Conservation (phyloP, 2,888 invertebrate species). For the Diplazon laetatorius region DNA sequence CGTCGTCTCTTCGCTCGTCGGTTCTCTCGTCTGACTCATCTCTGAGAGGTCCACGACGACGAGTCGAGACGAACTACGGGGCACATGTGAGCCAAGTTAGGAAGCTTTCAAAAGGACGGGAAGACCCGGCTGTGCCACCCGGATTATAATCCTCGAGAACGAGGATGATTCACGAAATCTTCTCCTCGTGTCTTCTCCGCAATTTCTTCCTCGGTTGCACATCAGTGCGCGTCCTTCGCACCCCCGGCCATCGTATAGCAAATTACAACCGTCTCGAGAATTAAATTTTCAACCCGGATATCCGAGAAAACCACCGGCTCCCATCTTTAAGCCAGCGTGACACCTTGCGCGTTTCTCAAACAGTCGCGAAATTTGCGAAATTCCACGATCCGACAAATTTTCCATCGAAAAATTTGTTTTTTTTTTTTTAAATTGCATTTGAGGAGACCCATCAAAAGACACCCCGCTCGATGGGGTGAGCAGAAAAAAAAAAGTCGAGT, state of each 20-base stretch:
- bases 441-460: too few species aligned
- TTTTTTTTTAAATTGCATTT: too few species aligned
- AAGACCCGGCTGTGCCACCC: constrained; percentile 41
- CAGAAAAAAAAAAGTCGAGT: too few species aligned
- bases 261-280: constrained; percentile 54
- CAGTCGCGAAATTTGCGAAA: too few species aligned
- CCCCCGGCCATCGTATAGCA: constrained; percentile 41
- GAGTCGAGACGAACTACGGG: constrained; percentile 2
- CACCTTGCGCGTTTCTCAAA: too few species aligned
- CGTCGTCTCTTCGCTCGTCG: background rate
- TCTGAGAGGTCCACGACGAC: constrained; percentile 7
- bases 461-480: too few species aligned
- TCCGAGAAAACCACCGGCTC: too few species aligned
- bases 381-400: too few species aligned
- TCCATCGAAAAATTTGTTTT: too few species aligned
- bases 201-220: constrained; percentile 22
- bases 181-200: constrained; percentile 28
- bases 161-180: constrained; percentile 25
- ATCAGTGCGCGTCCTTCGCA: constrained; percentile 58
- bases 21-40: too few species aligned
- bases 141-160: constrained; percentile 57
- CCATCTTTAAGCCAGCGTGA: too few species aligned
- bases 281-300: constrained; percentile 45
- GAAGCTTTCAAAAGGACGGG: constrained; percentile 30
- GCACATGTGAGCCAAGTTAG: constrained; percentile 12